Conservation (phyloP, 2,797 vertebrate genomes). For the Menidia menidia region DNA sequence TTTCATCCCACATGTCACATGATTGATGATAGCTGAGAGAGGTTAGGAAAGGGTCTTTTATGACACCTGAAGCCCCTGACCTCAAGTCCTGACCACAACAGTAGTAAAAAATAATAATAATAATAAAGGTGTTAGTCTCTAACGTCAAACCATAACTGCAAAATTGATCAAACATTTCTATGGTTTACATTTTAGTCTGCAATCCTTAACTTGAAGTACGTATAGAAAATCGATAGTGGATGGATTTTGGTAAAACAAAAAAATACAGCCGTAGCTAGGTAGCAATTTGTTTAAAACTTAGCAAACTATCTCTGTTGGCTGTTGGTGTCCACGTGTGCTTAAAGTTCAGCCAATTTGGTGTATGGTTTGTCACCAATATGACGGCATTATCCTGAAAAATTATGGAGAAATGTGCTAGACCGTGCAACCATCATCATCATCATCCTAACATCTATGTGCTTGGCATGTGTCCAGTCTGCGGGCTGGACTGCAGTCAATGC, state of each 20-base stretch:
- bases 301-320: not conserved
- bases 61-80: slow-evolving; percentile 63
- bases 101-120: slow-evolving; percentile 28
- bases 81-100: slow-evolving; percentile 35
- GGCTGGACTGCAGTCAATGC: slow-evolving; percentile 88
- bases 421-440: slow-evolving; percentile 6
- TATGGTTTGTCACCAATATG: slow-evolving; percentile 55
- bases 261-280: not conserved
- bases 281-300: not conserved
- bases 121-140: too few species aligned
- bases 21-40: slow-evolving; percentile 88
- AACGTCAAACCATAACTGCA: not conserved
- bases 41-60: slow-evolving; percentile 79
- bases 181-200: too few species aligned
- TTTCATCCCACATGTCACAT: slow-evolving; percentile 85
- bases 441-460: slow-evolving; percentile 41
- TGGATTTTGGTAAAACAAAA: not conserved
- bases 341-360: slow-evolving; percentile 32
- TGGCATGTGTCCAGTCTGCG: slow-evolving; percentile 80
- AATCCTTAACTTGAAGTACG: too few species aligned
- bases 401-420: slow-evolving; percentile 63
- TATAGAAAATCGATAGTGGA: too few species aligned
- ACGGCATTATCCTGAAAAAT: slow-evolving; percentile 56
- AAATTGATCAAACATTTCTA: not conserved
- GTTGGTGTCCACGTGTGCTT: slow-evolving; percentile 14